Evolutionary conservation across 1,140 invertebrate species (phyloP).

Genomic region (Diachasmimorpha longicaudata): DNA sequence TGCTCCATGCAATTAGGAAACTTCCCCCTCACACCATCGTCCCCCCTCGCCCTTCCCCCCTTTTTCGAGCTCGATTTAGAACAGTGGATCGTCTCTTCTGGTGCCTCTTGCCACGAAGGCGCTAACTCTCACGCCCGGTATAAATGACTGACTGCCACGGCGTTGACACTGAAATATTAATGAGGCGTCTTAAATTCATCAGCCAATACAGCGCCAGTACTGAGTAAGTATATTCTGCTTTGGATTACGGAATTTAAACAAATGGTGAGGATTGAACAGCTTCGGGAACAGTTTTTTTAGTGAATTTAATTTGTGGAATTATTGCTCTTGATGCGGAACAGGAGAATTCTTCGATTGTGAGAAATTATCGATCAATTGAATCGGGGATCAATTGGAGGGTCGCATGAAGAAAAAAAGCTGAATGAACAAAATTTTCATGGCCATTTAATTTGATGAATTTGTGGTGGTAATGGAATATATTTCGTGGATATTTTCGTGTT

Average conservation of each 20-base stretch:
- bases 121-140: constrained; percentile 36
- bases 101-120: not conserved
- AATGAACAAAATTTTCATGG: too few species aligned
- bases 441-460: too few species aligned
- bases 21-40: not conserved
- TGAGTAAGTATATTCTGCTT: not conserved
- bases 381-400: too few species aligned
- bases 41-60: not conserved
- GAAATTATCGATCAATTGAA: too few species aligned
- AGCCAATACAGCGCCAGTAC: not conserved
- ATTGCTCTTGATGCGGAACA: too few species aligned
- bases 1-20: constrained; percentile 42
- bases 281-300: too few species aligned
- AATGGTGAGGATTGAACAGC: not conserved
- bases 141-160: constrained; percentile 41
- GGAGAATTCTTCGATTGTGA: too few species aligned
- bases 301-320: too few species aligned
- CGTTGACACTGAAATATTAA: constrained; percentile 56
- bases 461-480: too few species aligned
- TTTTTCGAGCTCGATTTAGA: constrained; percentile 40
- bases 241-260: not conserved
- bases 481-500: too few species aligned
- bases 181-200: constrained; percentile 35
- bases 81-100: constrained; percentile 8
- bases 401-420: too few species aligned